Base-by-base conservation (phyloP, 2,797 vertebrate species). In the Chrysocyon brachyurus region DNA sequence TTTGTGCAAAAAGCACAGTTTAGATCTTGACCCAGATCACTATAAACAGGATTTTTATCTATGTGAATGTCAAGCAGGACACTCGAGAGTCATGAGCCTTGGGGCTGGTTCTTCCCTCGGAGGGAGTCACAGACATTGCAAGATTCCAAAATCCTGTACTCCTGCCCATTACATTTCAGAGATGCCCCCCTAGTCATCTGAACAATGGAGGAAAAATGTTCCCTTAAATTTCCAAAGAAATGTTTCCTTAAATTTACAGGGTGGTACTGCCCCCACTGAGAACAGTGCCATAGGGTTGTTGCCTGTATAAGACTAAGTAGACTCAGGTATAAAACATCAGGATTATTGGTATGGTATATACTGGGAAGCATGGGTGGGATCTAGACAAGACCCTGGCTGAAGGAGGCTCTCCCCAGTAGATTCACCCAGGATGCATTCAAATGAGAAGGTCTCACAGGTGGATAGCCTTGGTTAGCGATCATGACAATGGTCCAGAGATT, bases 301-400 rank as follows among this genome's bases (percentile, higher is more conserved):
- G 40, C 40, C 24, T 68, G 52, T 7, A 2, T 16, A 11, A 75
- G 6, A 72, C 31, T 33, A 61, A 28, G 75, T 5, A 49, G 82
- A 22, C 49, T 33, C 4, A 1, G 17, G 36, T 61, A 31, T 33
- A 59, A 87, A 36, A 54, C 26, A 66, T 14, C 46, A 59, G 78
- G 21, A 7, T 31, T 6, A 5, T 14, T 4, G 84, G n/a, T 16
- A 7, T 0, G 0, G 49, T 10, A 57, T 26, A 77, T 19, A 14
- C 1, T 28, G 72, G 52, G 33, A 73, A 17, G 12, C 26, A 3
- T 36, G 0, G 1, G 26, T 17, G 56, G 33, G 14, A 49, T 3
- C 33, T 2, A n/a, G 24, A 40, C 1, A 26, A 46, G 78, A 36
- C 10, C 36, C 26, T 46, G 52, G 2, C 22, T 24, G 9, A 19